Percentiles rank a stretch among this genome's conserved stretches.
Evolutionary conservation across 1,140 invertebrate genomes (phyloP).

Genomic region (Coelopa frigida): DNA sequence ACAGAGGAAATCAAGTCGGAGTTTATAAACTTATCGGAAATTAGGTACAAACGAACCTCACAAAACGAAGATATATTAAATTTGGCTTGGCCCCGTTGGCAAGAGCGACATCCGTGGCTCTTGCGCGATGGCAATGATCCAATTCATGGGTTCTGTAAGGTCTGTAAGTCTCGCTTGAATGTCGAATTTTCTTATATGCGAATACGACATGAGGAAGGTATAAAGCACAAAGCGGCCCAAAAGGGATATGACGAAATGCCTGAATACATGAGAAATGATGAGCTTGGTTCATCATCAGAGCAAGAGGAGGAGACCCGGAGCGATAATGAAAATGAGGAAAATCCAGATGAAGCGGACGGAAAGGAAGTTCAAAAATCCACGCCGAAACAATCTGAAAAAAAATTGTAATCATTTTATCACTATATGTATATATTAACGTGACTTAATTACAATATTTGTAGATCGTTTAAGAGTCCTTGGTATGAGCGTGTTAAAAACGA

Average conservation of each 20-base stretch:
- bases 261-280: too few relatives aligned
- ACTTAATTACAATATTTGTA: too few relatives aligned
- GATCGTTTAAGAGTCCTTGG: too few relatives aligned
- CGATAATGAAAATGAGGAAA: too few relatives aligned
- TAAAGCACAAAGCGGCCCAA: constrained; percentile 19
- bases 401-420: too few relatives aligned
- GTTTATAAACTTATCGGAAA: constrained; percentile 21
- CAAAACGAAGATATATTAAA: constrained; percentile 24
- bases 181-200: constrained; percentile 32
- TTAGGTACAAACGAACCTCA: constrained; percentile 23
- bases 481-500: too few relatives aligned
- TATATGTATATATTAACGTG: too few relatives aligned
- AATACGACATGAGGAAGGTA: constrained; percentile 25
- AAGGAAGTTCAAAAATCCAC: too few relatives aligned
- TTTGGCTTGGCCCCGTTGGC: constrained; percentile 33
- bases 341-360: too few relatives aligned
- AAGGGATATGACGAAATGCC: constrained; percentile 4
- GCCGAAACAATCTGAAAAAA: too few relatives aligned
- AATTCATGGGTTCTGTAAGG: constrained; percentile 22
- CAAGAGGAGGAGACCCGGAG: too few relatives aligned
- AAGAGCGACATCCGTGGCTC: constrained; percentile 24
- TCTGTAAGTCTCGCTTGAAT: constrained; percentile 28
- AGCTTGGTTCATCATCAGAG: too few relatives aligned
- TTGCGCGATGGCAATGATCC: constrained; percentile 16
- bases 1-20: constrained; percentile 25